Evolutionary conservation across 2,888 invertebrate species (phyloP), one percentile per base, ranked within the genome.

Genomic region (Adelognathus sp.): DNA sequence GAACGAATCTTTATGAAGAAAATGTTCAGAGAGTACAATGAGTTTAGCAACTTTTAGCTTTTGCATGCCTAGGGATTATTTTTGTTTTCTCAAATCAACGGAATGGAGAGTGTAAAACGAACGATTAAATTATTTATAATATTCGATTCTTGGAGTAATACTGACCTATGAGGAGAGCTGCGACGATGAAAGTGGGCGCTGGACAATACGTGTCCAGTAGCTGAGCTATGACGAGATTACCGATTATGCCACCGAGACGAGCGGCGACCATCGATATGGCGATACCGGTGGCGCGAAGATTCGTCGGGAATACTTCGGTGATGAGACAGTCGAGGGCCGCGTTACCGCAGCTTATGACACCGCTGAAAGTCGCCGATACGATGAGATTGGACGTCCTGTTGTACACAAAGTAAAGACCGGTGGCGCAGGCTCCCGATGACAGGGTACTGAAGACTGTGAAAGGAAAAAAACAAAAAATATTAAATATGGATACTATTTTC

Each of bases 281-380:
- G 81, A 97, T 96, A 82, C 98, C 97, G 52, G 98, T 98, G 60
- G 98, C 97, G 86, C 97, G 95, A 88, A 98, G 93, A 92, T 97
- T 95, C 46, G 98, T 98, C 36, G 98, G 98, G 91, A 98, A 98
- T 79, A 98, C 96, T 93, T 98, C 98, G 24, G 97, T 97, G 88
- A 97, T 97, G 84, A 98, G 94, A 90, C 98, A 98, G 93, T 98
- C 98, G 80, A 98, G 93, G 3, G 98, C 96, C 66, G 97, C 97
- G 92, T 97, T 97, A 81, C 97, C 97, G 90, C 97, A 97, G 72
- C 97, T 97, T 84, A 97, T 97, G 74, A 97, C 96, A 63, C 96
- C 96, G 89, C 96, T 97, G 92, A 97, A 97, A 87, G 96, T 93
- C 73, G 97, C 97, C 86, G 96, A 96, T 54, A 97, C 96, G 70